phyloP scores from a whole-genome alignment of 2,797 vertebrate species.

The Vultur gryphus region DNA sequence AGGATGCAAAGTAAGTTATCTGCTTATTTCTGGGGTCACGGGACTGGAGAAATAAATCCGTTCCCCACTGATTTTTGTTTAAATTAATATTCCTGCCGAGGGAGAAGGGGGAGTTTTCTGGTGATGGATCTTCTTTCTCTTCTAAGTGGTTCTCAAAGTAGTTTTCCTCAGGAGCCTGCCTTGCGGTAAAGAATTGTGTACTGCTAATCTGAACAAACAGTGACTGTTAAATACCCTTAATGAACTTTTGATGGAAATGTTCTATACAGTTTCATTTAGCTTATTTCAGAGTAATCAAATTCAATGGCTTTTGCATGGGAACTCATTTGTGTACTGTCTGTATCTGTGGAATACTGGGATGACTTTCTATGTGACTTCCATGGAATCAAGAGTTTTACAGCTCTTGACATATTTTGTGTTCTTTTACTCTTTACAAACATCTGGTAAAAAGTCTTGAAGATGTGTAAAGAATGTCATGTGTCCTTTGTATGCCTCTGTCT shows the following conservation, averaged over 20 bases:
- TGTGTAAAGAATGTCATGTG: neutral
- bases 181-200: neutral
- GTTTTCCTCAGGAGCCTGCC: neutral
- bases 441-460: neutral
- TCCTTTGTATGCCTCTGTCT: neutral
- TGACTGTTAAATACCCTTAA: neutral
- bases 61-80: neutral
- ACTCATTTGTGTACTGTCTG: neutral
- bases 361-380: neutral
- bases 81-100: neutral
- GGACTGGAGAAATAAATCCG: neutral
- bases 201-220: neutral
- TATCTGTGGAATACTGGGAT: neutral
- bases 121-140: neutral
- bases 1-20: slow-evolving; percentile 87
- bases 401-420: neutral
- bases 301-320: neutral
- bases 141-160: neutral
- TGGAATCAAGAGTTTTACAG: neutral
- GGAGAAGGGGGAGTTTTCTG: neutral
- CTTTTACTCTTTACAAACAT: neutral
- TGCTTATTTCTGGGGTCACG: slow-evolving; percentile 8
- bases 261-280: neutral
- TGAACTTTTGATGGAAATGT: neutral
- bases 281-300: neutral